phyloP scores from a whole-genome alignment of 2,113 vertebrate species.

The Paedocypris sp. region DNA sequence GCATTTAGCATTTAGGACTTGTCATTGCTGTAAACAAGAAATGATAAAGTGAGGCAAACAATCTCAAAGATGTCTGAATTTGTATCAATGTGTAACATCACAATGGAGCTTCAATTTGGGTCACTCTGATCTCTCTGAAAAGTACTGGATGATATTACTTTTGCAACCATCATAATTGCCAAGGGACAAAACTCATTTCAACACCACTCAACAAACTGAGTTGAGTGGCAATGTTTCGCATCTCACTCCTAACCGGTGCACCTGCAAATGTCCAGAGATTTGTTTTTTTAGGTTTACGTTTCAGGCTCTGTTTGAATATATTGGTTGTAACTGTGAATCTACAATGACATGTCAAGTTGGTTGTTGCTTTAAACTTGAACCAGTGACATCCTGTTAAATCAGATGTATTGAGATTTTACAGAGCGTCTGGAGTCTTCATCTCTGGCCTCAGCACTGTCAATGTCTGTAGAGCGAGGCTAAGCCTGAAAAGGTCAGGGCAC shows the following conservation, averaged over 20 bases:
- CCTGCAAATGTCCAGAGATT: not conserved
- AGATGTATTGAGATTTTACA: not conserved
- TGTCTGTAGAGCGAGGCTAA: not conserved
- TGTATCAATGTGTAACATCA: not conserved
- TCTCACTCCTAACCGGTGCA: conserved; percentile 15
- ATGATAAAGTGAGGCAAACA: too few relatives aligned
- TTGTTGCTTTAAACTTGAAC: too few relatives aligned
- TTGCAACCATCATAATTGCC: conserved; percentile 4
- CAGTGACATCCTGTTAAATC: too few relatives aligned
- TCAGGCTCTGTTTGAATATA: too few relatives aligned
- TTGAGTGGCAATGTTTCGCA: not conserved
- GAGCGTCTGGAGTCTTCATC: not conserved
- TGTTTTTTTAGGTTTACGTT: too few relatives aligned
- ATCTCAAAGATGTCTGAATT: not conserved
- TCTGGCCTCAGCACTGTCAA: not conserved
- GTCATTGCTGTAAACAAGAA: too few relatives aligned
- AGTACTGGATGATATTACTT: conserved; percentile 7
- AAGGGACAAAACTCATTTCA: conserved; percentile 9
- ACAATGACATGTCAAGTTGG: too few relatives aligned
- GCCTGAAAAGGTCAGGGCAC: conserved; percentile 31
- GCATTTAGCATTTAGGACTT: too few relatives aligned
- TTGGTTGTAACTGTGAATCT: too few relatives aligned
- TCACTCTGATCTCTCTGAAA: not conserved
- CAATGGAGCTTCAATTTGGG: conserved; percentile 2
- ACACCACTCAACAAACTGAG: conserved; percentile 3